These are phyloP conservation scores for Lamellibrachia luymesi DNA, from an alignment of 1,140 invertebrate species.

Conservation along the genomic window DNA sequence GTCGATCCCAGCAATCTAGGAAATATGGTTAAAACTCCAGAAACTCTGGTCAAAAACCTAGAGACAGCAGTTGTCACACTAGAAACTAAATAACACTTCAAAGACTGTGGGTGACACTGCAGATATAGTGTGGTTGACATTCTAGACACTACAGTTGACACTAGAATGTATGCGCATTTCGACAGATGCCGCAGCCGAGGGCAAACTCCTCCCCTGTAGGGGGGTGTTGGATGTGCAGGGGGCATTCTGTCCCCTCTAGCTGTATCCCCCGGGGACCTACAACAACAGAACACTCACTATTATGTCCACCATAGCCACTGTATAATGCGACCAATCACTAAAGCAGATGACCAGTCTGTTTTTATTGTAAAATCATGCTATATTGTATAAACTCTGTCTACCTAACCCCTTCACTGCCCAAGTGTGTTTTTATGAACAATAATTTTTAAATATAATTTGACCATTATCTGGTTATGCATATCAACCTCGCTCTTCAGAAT, in stretches of 20 bases:
- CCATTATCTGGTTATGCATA: no score
- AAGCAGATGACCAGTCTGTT: background rate
- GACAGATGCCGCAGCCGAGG: slow-evolving; percentile 94
- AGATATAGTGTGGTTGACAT: background rate
- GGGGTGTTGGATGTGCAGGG: slow-evolving; percentile 91
- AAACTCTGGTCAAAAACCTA: background rate
- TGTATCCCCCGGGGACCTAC: slow-evolving; percentile 89
- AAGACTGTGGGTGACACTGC: background rate
- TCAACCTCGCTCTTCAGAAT: no score
- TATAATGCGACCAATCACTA: background rate
- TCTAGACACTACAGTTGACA: background rate
- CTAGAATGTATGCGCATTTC: slow-evolving; percentile 93
- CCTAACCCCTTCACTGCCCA: no score
- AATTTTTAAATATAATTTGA: no score
- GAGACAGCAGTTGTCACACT: background rate
- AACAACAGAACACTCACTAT: slow-evolving; percentile 9
- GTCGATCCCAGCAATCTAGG: background rate
- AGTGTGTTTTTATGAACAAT: no score
- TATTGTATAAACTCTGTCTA: no score
- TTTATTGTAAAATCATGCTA: background rate
- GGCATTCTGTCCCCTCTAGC: slow-evolving; percentile 86
- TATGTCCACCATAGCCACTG: background rate
- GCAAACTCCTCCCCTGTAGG: slow-evolving; percentile 97
- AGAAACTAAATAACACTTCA: no score
- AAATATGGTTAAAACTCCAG: background rate